Base-by-base conservation (phyloP, 1,140 invertebrate genomes). In the Liolophura sinensis region DNA sequence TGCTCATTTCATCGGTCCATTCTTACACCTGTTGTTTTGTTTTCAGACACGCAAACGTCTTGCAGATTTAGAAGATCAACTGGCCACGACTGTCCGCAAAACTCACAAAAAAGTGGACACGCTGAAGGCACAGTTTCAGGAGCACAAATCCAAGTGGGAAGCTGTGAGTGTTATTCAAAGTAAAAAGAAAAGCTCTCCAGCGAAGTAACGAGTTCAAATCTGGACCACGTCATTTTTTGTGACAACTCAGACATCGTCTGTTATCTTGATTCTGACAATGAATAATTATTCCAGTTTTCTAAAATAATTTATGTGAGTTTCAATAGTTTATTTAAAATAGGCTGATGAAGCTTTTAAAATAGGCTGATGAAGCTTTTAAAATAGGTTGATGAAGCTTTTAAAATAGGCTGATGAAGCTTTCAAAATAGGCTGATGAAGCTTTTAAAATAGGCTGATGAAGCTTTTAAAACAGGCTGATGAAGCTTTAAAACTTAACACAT, bases 61-160 rank as follows among this genome's bases (percentile, higher is more conserved):
- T 31, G 54, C 68, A 1, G 78, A 82, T 25, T 56, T 80, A 6
- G 80, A 82, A 55, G 78, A 80, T 49, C 75, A 83, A 60, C 51
- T 81, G 5, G 65, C 77, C 46, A 63, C 76, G 52, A 78, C 70
- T 12, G 64, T 74, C 27, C 72, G 73, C 1, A 81, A 79, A 59
- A 82, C 80, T 22, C 73, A 78, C 59, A 68, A 75, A 20, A 83
- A 84, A 67, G 80, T 84, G 22, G 68, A 76, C 31, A 79, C 79
- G 3, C 72, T 84, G 46, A 84, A 84, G 60, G 72, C 73, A 1
- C 82, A 84, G 71, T 84, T 84, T 67, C 77, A 78, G 57, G 81
- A 84, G 67, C 82, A 84, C 69, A 84, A 82, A 66, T 67, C 27
- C 51, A 82, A 82, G 69, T 84, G 82, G 82, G 77, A 83, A 54